phyloP scores from a whole-genome alignment of 2,113 vertebrate species.

The Mirounga angustirostris region DNA sequence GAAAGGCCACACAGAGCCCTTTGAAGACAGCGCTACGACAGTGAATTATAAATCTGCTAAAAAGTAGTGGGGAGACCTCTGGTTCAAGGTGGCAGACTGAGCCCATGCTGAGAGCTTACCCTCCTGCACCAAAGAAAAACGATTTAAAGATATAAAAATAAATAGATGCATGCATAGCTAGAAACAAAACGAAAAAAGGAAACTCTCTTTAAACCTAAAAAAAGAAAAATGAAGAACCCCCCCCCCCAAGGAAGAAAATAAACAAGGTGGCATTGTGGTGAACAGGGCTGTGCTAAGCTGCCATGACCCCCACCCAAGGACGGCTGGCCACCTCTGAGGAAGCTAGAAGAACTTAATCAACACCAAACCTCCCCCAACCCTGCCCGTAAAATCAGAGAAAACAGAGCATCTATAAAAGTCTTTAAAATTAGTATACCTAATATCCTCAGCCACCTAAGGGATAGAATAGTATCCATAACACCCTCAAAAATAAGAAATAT shows the following conservation, averaged over 20 bases:
- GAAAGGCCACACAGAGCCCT: conserved; percentile 26
- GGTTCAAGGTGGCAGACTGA: not conserved
- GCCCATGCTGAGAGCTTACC: not conserved
- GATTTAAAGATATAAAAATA: not conserved
- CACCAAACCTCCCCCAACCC: fast-evolving
- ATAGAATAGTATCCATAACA: not conserved
- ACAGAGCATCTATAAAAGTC: not conserved
- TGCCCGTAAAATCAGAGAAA: not conserved
- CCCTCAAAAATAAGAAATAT: conserved; percentile 20
- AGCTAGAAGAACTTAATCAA: not conserved
- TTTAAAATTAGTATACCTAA: not conserved
- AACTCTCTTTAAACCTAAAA: not conserved
- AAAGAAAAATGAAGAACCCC: not conserved
- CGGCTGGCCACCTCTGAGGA: not conserved
- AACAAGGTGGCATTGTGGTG: not conserved
- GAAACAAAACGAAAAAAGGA: not conserved
- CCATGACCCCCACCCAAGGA: not conserved
- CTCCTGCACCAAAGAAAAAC: not conserved
- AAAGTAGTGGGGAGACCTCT: not conserved
- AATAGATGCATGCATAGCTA: not conserved
- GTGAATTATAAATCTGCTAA: not conserved
- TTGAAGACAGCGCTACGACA: not conserved
- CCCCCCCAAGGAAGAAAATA: not conserved
- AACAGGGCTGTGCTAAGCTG: not conserved
- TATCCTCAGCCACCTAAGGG: not conserved